Base-by-base conservation (phyloP, 2,888 invertebrate species). In the Lycocerus yunnanus region DNA sequence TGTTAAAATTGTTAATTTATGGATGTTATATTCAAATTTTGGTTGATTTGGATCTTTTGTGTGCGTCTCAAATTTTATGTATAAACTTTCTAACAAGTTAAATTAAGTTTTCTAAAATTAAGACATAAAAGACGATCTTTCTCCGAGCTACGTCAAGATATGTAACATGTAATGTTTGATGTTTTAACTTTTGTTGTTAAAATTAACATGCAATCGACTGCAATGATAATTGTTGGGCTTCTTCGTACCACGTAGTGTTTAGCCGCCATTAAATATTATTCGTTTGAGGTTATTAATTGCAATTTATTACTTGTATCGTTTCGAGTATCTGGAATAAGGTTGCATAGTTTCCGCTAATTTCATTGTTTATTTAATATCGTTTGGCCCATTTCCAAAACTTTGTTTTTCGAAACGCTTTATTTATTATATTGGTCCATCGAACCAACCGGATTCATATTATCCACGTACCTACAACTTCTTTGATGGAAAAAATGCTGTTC, bases 181-280 rank as follows among this genome's bases (percentile, higher is more conserved):
- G 13, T 16, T 20, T 63, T 18, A 63, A 63, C 59, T 65, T 73
- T 72, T 73, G 72, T 74, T 72, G 61, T 66, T 66, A 69, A 75
- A 78, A 77, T 78, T 75, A 78, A 77, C 78, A 77, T 78, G 75
- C 73, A 66, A 75, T 77, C 71, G 78, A 77, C 76, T 78, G 73
- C 65, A 43, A 43, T 43, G 74, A 76, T 78, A 78, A 77, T 78
- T 78, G 72, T 74, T 74, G 69, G 72, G 65, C 74, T 74, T 74
- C 76, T 77, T 76, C 77, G 78, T 78, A 78, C 78, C 75, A 76
- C 77, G 78, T 77, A 77, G 78, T 78, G 78, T 76, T 72, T 71
- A 75, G 66, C 63, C 43, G 43, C 43, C 43, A 43, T 43, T 71
- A 71, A 77, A 76, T 78, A 78, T 74, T 77, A 77, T 72, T 11